These are phyloP conservation scores for Melanotaenia maccullochi DNA, from an alignment of 2,797 vertebrate genomes.

Conservation along the genomic window DNA sequence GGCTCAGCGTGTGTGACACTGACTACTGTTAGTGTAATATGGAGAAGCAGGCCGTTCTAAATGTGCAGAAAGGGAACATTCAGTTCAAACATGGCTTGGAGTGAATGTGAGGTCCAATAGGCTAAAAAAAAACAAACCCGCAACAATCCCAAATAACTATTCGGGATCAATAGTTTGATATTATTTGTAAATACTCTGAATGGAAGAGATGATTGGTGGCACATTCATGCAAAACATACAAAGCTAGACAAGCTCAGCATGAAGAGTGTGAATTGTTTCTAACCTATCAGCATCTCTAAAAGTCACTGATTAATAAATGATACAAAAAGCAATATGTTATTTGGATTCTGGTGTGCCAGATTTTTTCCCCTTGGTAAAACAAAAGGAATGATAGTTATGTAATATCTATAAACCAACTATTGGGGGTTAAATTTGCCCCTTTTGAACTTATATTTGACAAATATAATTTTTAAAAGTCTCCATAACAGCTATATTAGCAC, in stretches of 20 bases:
- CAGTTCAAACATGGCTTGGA: constrained; percentile 68
- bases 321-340: background rate
- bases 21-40: constrained; percentile 17
- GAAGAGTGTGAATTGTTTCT: background rate
- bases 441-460: background rate
- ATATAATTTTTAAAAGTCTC: background rate
- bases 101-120: constrained; percentile 29
- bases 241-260: constrained; percentile 12
- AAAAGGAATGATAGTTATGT: background rate
- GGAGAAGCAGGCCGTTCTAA: constrained; percentile 41
- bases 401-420: background rate
- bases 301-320: background rate
- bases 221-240: background rate
- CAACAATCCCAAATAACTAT: constrained; percentile 20
- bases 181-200: constrained; percentile 13
- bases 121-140: constrained; percentile 3
- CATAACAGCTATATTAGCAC: background rate
- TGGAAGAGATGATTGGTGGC: constrained; percentile 5
- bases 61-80: constrained; percentile 67
- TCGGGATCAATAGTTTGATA: constrained; percentile 1
- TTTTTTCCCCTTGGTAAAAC: background rate
- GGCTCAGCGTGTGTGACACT: constrained; percentile 33
- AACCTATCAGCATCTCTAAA: background rate
- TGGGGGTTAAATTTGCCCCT: background rate
- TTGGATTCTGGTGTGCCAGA: background rate